Conservation (phyloP, 2,888 invertebrate genomes). For the Volucella inflata region DNA sequence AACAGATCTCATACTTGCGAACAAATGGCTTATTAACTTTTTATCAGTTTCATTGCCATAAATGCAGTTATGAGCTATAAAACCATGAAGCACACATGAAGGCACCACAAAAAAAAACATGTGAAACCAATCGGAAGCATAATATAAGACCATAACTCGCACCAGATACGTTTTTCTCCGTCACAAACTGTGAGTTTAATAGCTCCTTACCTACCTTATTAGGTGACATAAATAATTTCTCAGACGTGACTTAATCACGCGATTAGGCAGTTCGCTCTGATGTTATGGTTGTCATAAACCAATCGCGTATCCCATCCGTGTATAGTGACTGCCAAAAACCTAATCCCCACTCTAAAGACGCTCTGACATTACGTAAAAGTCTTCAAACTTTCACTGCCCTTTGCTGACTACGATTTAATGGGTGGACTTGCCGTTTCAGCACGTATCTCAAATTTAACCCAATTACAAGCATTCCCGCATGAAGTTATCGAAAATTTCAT, state of each 20-base stretch:
- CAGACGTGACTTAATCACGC: conserved; percentile 58
- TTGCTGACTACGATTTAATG: neutral
- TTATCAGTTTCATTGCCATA: too few species aligned
- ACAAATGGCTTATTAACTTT: too few species aligned
- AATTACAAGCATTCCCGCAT: conserved; percentile 32
- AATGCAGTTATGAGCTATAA: too few species aligned
- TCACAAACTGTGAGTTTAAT: neutral
- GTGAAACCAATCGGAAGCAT: too few species aligned
- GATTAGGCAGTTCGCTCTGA: conserved; percentile 16
- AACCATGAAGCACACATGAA: too few species aligned
- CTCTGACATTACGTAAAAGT: conserved; percentile 39
- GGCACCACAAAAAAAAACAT: too few species aligned
- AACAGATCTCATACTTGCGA: too few species aligned
- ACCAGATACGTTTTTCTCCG: too few species aligned
- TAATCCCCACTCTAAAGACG: conserved; percentile 20
- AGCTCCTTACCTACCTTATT: neutral
- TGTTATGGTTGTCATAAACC: conserved; percentile 27
- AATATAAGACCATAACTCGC: too few species aligned
- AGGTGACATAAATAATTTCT: conserved; percentile 39
- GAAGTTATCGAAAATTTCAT: conserved; percentile 33
- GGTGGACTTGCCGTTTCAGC: conserved; percentile 2
- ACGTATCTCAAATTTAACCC: conserved; percentile 46
- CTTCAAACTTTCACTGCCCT: neutral
- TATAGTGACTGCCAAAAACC: neutral
- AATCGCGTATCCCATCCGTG: conserved; percentile 29